Base-by-base conservation (phyloP, 2,888 invertebrate species). In the Drosophila merina region DNA sequence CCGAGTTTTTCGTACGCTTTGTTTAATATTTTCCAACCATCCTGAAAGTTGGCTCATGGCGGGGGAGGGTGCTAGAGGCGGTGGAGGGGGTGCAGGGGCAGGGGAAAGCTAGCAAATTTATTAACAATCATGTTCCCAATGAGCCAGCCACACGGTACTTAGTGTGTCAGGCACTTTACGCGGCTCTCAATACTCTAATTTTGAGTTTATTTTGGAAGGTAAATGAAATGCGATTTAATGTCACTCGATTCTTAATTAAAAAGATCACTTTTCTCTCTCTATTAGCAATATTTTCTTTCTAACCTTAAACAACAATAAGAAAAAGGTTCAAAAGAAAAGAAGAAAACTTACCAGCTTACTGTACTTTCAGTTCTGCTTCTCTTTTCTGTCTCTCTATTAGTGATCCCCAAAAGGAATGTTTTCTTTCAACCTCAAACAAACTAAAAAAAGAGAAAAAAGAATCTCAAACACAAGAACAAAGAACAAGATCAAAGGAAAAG, bases 1-100 rank as follows among this genome's bases (percentile, higher is more conserved):
- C 25, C 20, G 9, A 25, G 4, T 9, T 8, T 2, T 8, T 2
- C 20, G 40, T 14, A 20, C 9, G 69, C 74, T 66, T 72, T 79
- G 66, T 79, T 76, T 77, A 70, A 79, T 76, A 72, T 72, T 71
- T 79, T 74, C 69, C 33, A 72, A 72, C 67, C 36, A n/a, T 77
- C 67, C 71, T 62, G 72, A 78, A 81, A 79, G 72, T 76, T 76
- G 2, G 12, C 31, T 8, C 5, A n/a, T 1, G 36, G 12, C 36
- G 5, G 28, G 28, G 5, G 36, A n/a, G 36, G 36, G 36, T n/a
- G 33, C 14, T 14, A 1, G 33, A 4, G 4, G 33, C n/a, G n/a
- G n/a, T n/a, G n/a, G 33, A 4, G 36, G 36, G 36, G n/a, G 5
- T 6, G 28, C 1, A 28, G 28, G 28, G 6, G 44, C 48, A 38